Evolutionary conservation across 37 sponge, comb jelly and placozoan genomes (phyloP), one percentile per base, ranked within the genome.

Genomic region (Aplysina aerophoba): DNA sequence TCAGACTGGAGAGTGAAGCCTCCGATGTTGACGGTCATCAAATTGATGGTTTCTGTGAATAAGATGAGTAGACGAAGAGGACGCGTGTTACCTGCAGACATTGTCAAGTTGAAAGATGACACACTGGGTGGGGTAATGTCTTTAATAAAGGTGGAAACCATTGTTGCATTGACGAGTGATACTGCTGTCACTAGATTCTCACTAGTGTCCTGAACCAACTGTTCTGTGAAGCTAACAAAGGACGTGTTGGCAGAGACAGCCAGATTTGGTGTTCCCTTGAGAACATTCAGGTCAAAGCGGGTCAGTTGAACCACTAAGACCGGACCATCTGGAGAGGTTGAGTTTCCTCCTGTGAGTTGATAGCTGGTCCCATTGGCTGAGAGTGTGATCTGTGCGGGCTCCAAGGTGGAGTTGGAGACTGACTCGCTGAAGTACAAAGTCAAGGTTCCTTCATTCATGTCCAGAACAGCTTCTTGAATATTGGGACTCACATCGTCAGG

Each of bases 341-440:
- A 78, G 40, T 56, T 84, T 36, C 82, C 74, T n/a, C 25, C 35
- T n/a, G 88, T 88, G 21, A 93, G 88, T 8, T 87, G 89, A 88
- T 79, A 85, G 62, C 44, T 72, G 35, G 34, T n/a, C 4, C 89
- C 91, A 85, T 83, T 89, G 50, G 50, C 50, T 34, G 58, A 75
- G 57, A 96, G 50, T 54, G 90, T 88, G 17, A 92, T 80, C 15
- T 83, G 59, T 21, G 90, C 60, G 19, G 82, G 61, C 81, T 90
- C 75, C 16, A 97, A 71, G 33, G 89, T 83, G 38, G 34, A 30
- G 19, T 84, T 74, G 11, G 75, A 68, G 3, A 97, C 95, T 69
- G 90, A 77, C 74, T 97, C 97, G 37, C 87, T 81, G 82, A 97
- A 97, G 34, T 58, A 81, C 33, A 97, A 80, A 38, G 93, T 92